Percentiles rank a stretch among this genome's conserved stretches.
Evolutionary conservation across 2,113 vertebrate species (phyloP).

Genomic region (Okapia johnstoni): DNA sequence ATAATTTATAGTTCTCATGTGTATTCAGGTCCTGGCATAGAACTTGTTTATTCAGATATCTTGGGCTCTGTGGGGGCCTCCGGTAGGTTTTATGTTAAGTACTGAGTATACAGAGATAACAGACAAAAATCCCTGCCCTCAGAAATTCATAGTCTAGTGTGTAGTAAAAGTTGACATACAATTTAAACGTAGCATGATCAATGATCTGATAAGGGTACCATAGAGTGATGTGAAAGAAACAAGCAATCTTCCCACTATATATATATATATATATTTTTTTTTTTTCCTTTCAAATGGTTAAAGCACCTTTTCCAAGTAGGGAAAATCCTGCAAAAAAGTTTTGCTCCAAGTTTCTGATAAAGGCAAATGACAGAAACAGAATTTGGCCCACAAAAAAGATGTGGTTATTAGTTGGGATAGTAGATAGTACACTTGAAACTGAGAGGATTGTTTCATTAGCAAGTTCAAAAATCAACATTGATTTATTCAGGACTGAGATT

Average conservation of each 20-base stretch:
- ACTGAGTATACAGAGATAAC: conserved; percentile 4
- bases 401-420: neutral
- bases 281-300: neutral
- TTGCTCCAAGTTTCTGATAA: neutral
- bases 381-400: neutral
- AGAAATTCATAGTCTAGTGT: neutral
- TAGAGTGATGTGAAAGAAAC: neutral
- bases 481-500: neutral
- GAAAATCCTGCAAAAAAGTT: neutral
- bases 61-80: neutral
- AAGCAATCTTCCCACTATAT: neutral
- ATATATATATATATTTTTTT: neutral
- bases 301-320: neutral
- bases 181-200: neutral
- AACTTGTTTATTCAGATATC: neutral
- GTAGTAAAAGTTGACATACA: neutral
- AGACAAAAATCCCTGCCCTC: neutral
- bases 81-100: neutral
- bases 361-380: neutral
- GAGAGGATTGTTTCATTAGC: neutral
- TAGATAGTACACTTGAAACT: neutral
- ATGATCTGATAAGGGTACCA: neutral
- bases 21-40: neutral
- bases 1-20: neutral
- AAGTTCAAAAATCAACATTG: neutral